Evolutionary conservation across 2,797 vertebrate genomes (phyloP).

Genomic region (Labroides dimidiatus): DNA sequence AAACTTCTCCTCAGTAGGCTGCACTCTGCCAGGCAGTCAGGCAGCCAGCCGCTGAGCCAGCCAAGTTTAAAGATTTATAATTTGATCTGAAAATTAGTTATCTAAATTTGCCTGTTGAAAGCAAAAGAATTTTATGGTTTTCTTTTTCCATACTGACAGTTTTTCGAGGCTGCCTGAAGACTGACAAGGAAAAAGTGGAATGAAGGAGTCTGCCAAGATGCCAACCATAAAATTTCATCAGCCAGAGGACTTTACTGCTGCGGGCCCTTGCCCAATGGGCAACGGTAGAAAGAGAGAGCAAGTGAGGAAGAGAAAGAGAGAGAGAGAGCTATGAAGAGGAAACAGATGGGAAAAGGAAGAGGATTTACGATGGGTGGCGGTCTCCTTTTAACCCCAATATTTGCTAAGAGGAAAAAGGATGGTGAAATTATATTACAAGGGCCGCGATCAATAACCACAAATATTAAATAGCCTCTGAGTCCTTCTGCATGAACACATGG

Average conservation of each 20-base stretch:
- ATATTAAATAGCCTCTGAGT: slow-evolving; percentile 69
- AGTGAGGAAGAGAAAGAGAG: slow-evolving; percentile 6
- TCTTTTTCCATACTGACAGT: slow-evolving; percentile 48
- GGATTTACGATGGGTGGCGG: slow-evolving; percentile 71
- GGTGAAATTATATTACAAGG: slow-evolving; percentile 75
- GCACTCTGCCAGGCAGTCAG: slow-evolving; percentile 51
- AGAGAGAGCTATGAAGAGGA: slow-evolving; percentile 51
- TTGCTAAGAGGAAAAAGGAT: slow-evolving; percentile 77
- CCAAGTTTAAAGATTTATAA: slow-evolving; percentile 78
- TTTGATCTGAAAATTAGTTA: slow-evolving; percentile 81
- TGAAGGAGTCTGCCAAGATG: slow-evolving; percentile 75
- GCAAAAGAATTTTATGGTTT: slow-evolving; percentile 69
- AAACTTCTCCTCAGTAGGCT: slow-evolving; percentile 65
- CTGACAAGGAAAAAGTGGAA: slow-evolving; percentile 79
- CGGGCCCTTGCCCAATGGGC: slow-evolving; percentile 68
- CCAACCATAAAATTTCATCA: slow-evolving; percentile 80
- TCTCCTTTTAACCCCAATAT: slow-evolving; percentile 81
- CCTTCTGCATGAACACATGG: slow-evolving; percentile 45
- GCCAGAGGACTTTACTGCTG: slow-evolving; percentile 77
- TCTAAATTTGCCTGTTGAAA: slow-evolving; percentile 78
- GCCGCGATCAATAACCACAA: slow-evolving; percentile 80
- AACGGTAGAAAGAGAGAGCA: slow-evolving; percentile 37
- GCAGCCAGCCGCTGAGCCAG: slow-evolving; percentile 48
- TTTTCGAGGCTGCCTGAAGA: slow-evolving; percentile 65
- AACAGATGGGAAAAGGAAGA: slow-evolving; percentile 62